Conservation (phyloP, 1,140 invertebrate species). For the Heliconius melpomene region DNA sequence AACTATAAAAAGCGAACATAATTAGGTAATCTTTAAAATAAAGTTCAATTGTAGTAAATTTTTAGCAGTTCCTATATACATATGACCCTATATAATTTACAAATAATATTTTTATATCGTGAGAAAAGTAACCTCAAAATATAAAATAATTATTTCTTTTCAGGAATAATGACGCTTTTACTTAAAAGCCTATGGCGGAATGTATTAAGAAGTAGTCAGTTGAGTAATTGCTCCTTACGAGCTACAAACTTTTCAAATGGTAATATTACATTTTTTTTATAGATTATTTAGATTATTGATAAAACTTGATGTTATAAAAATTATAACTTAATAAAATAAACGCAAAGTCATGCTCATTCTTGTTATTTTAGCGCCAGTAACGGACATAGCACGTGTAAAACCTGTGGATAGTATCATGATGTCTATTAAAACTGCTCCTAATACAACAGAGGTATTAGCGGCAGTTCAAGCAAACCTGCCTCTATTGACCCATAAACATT, state of each 20-base stretch:
- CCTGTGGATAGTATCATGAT: slow-evolving; percentile 55
- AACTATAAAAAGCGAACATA: background rate
- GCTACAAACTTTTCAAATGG: slow-evolving; percentile 51
- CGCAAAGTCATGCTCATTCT: background rate
- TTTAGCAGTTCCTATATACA: too few species aligned
- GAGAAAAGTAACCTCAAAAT: slow-evolving; percentile 2
- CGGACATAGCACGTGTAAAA: slow-evolving; percentile 45
- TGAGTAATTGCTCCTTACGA: slow-evolving; percentile 48
- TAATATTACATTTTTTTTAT: slow-evolving; percentile 33
- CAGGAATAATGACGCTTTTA: slow-evolving; percentile 63
- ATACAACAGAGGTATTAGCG: slow-evolving; percentile 52
- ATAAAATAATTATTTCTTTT: slow-evolving; percentile 22
- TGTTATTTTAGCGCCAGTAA: slow-evolving; percentile 42
- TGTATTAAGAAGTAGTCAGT: slow-evolving; percentile 51
- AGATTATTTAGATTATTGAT: too few species aligned
- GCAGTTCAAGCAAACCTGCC: slow-evolving; percentile 57
- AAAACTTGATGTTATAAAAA: too few species aligned
- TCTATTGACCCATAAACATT: slow-evolving; percentile 57
- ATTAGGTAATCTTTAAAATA: background rate
- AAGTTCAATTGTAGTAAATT: too few species aligned
- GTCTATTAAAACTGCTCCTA: slow-evolving; percentile 54
- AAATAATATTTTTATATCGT: background rate
- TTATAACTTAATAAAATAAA: too few species aligned
- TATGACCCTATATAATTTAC: too few species aligned
- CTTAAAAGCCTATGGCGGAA: slow-evolving; percentile 66